Percentiles rank a stretch among this genome's conserved stretches.
phyloP scores from a whole-genome alignment of 2,113 vertebrate species.

The Microcebus lehilahytsara region DNA sequence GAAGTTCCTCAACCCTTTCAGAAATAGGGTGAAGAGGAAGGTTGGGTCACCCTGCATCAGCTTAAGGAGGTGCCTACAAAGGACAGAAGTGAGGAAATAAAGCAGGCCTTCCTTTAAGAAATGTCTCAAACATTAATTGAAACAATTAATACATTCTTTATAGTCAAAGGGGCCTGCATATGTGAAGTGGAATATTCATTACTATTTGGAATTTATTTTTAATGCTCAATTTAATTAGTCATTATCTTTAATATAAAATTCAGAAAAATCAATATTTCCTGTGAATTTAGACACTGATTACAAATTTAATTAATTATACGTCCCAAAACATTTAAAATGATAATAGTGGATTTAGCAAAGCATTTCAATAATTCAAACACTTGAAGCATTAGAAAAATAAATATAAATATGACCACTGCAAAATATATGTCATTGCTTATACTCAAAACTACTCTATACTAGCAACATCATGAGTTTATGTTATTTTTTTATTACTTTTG shows the following conservation, averaged over 20 bases:
- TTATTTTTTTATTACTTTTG: neutral
- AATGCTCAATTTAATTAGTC: neutral
- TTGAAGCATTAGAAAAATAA: neutral
- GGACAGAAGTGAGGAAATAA: neutral
- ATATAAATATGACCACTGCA: neutral
- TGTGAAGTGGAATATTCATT: neutral
- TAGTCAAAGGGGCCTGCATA: neutral
- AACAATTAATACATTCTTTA: neutral
- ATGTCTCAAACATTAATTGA: neutral
- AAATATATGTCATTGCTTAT: neutral
- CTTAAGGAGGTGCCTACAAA: neutral
- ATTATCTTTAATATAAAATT: neutral
- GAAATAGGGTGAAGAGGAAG: neutral
- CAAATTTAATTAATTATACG: neutral
- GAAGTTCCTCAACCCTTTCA: neutral
- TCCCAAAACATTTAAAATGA: neutral
- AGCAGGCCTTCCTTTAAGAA: neutral
- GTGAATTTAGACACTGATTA: neutral
- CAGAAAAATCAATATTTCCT: neutral
- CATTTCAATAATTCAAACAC: neutral
- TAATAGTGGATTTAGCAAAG: neutral
- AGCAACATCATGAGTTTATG: neutral
- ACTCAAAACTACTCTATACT: neutral
- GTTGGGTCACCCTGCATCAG: too few species aligned
- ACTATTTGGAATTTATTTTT: neutral